These are phyloP conservation scores for Lutjanus argentimaculatus DNA, from an alignment of 2,797 vertebrate genomes.

Conservation along the genomic window DNA sequence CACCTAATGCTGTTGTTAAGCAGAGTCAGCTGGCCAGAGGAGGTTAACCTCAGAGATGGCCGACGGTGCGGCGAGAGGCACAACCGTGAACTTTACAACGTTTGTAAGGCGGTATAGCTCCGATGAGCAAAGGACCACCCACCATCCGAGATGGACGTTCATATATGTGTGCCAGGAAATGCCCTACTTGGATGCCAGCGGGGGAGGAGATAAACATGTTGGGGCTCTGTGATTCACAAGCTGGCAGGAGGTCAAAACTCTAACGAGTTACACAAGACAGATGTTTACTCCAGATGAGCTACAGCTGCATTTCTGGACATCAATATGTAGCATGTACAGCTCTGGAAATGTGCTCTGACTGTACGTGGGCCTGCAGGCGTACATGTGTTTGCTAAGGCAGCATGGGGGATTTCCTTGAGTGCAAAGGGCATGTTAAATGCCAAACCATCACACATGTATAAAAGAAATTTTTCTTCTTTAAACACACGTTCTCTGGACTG, in stretches of 20 bases:
- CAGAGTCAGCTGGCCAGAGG: constrained; percentile 56
- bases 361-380: constrained; percentile 33
- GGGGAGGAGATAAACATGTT: constrained; percentile 79
- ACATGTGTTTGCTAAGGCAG: constrained; percentile 58
- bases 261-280: constrained; percentile 77
- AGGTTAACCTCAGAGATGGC: constrained; percentile 73
- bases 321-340: constrained; percentile 66
- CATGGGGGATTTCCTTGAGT: constrained; percentile 61
- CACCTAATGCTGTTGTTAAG: constrained; percentile 57
- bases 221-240: constrained; percentile 70
- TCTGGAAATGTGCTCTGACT: constrained; percentile 74
- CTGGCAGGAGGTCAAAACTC: constrained; percentile 70
- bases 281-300: constrained; percentile 78
- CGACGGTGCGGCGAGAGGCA: constrained; percentile 61
- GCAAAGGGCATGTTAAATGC: constrained; percentile 56
- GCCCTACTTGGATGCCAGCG: constrained; percentile 74
- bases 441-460: constrained; percentile 39
- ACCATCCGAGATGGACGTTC: constrained; percentile 67
- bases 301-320: constrained; percentile 63
- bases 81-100: constrained; percentile 74
- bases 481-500: constrained; percentile 56
- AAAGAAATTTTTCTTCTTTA: constrained; percentile 43
- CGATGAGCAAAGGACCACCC: constrained; percentile 78
- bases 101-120: constrained; percentile 57
- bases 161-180: constrained; percentile 80